Base-by-base conservation (phyloP, 1,140 invertebrate species). In the Drosophila sp. region DNA sequence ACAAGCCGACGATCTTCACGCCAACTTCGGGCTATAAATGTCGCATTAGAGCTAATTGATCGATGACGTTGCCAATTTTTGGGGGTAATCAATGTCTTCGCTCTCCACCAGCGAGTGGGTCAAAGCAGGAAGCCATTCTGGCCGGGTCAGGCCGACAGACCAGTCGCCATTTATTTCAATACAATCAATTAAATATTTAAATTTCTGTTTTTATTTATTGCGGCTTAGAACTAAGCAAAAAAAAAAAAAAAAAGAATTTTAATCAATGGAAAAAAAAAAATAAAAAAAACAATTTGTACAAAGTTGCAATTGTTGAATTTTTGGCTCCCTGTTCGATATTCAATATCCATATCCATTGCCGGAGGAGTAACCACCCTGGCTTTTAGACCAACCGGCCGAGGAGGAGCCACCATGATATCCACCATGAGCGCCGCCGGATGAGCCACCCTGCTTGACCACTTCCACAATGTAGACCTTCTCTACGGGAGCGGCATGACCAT, bases 381-480 rank as follows among this genome's bases (percentile, higher is more conserved):
- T n/a, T n/a, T n/a, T n/a, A n/a, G n/a, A n/a, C n/a, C n/a, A n/a
- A n/a, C n/a, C n/a, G n/a, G n/a, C n/a, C n/a, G n/a, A n/a, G n/a
- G n/a, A n/a, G n/a, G n/a, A n/a, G n/a, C 58, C 51, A 8, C 58
- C 45, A 8, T 43, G 48, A 8, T 18, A 25, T 9, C 66, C 72
- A 11, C 48, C 62, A 18, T 66, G 38, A 27, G 41, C 41, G 6
- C 41, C 27, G 36, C 48, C 46, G 7, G 50, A 53, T 21, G 34
- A 21, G 2, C 61, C 62, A 7, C 77, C 77, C 29, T 83, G 62
- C 21, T 11, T 74, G 66, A 77, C 54, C 27, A 86, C 81, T 45
- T 84, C 71, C 34, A 84, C 81, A 45, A 84, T 86, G 74, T 80
- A 46, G 18, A 84, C 65, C 67, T 84, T 84, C 40, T 81, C 79